Conservation (phyloP, 2,888 invertebrate species). For the Thereva nobilitata region DNA sequence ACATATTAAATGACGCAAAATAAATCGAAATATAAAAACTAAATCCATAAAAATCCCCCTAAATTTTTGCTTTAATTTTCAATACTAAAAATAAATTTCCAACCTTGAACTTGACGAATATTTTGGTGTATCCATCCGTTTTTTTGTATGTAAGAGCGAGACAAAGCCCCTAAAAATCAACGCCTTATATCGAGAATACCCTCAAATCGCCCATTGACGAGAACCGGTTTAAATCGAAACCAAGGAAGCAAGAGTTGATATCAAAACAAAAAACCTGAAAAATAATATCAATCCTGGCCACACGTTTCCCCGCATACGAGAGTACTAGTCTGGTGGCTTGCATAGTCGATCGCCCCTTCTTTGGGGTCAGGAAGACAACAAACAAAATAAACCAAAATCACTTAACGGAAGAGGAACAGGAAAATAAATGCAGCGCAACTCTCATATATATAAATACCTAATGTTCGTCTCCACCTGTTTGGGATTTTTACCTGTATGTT, state of each 20-base stretch:
- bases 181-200: not conserved
- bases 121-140: not conserved
- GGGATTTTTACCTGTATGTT: constrained; percentile 1
- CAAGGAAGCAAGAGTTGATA: constrained; percentile 10
- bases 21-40: too few relatives aligned
- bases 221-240: constrained; percentile 27
- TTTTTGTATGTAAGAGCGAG: not conserved
- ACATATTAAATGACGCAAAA: too few relatives aligned
- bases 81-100: not conserved
- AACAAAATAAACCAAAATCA: not conserved
- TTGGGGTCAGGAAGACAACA: too few relatives aligned
- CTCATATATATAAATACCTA: too few relatives aligned
- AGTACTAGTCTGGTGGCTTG: not conserved
- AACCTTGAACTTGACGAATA: constrained; percentile 29
- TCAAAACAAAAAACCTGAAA: constrained; percentile 1
- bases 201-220: not conserved
- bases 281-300: constrained; percentile 6
- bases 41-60: too few relatives aligned
- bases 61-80: too few relatives aligned
- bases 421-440: not conserved
- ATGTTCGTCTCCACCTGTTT: not conserved
- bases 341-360: too few relatives aligned
- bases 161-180: not conserved
- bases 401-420: constrained; percentile 4
- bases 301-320: constrained; percentile 9